Evolutionary conservation across 2,888 invertebrate genomes (phyloP), one percentile per base, ranked within the genome.

Genomic region (Harpagoxenus sublaevis): DNA sequence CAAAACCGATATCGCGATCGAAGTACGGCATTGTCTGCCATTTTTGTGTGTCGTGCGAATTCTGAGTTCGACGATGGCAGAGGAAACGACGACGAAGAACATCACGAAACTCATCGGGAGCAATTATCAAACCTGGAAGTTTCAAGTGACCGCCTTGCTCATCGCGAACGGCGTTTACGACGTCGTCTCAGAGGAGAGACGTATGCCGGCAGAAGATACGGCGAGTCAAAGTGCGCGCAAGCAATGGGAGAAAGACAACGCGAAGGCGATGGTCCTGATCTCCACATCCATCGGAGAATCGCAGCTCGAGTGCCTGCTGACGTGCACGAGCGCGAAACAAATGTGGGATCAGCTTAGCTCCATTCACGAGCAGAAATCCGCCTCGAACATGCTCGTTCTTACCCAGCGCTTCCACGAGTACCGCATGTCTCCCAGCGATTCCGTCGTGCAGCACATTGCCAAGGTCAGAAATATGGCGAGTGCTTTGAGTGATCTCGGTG

Each of bases 91-190:
- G 23, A 35, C 35, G 42, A 57, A 73, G 18, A 57, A 31, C 57
- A 35, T 53, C 4, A 9, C 73, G 10, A n/a, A 60, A 4, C 42
- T 74, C 28, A 28, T 3, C 31, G 60, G 60, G 12, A 60, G 15
- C 4, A 60, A 60, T 15, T 60, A 15, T 4, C 60, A 60, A 4
- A 60, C 15, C 1, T 60, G 60, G 42, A 39, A 74, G 42, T 57
- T 45, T 10, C 15, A 74, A 23, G 31, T 57, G 10, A 60, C 39
- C 23, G 23, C 57, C 23, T 18, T 55, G 35, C 31, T 60, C 15
- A 45, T 57, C 35, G 74, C 55, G 6, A 53, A 71, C 23, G 51
- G 39, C 10, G 55, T 71, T 9, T 18, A 71, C 53, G 71, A 71
- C 18, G 18, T 71, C 9, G 23, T 71, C 9, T 23, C 39, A 18